Percentiles rank a stretch among this genome's conserved stretches.
Conservation (phyloP, 2,113 vertebrate species). For the Pseudorhombus dupliciocellatus region DNA sequence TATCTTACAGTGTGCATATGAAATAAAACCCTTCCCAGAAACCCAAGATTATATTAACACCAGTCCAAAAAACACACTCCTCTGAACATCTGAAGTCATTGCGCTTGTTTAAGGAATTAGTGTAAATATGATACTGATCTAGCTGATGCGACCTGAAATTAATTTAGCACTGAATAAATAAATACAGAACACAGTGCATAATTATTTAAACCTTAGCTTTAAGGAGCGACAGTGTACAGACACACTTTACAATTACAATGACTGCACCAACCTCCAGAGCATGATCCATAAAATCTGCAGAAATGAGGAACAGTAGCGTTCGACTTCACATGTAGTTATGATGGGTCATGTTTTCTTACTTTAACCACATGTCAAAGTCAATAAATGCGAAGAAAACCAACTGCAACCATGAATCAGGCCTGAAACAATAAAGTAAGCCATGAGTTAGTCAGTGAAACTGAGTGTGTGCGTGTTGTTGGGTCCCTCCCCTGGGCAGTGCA, state of each 20-base stretch:
- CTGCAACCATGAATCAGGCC: conserved; percentile 35
- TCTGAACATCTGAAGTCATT: neutral
- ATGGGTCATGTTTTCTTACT: conserved; percentile 60
- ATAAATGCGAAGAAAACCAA: conserved; percentile 62
- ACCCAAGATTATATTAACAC: neutral
- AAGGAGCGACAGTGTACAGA: no score
- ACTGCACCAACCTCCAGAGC: conserved; percentile 11
- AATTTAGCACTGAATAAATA: neutral
- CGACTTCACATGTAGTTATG: conserved; percentile 61
- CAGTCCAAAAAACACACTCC: neutral
- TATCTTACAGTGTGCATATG: no score
- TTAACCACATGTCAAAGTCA: conserved; percentile 66
- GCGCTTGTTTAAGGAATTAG: neutral
- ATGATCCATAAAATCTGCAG: conserved; percentile 50
- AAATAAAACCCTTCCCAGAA: neutral
- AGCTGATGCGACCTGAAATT: neutral
- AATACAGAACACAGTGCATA: no score
- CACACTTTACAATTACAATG: conserved; percentile 8
- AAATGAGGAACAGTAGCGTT: conserved; percentile 56
- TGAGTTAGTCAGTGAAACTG: conserved; percentile 11
- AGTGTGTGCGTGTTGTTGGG: conserved; percentile 15
- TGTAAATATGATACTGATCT: neutral
- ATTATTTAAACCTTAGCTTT: no score
- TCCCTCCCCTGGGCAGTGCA: conserved; percentile 27
- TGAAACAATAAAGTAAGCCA: conserved; percentile 37